phyloP scores from a whole-genome alignment of 2,113 vertebrate species.

The Apodemus speciosus region DNA sequence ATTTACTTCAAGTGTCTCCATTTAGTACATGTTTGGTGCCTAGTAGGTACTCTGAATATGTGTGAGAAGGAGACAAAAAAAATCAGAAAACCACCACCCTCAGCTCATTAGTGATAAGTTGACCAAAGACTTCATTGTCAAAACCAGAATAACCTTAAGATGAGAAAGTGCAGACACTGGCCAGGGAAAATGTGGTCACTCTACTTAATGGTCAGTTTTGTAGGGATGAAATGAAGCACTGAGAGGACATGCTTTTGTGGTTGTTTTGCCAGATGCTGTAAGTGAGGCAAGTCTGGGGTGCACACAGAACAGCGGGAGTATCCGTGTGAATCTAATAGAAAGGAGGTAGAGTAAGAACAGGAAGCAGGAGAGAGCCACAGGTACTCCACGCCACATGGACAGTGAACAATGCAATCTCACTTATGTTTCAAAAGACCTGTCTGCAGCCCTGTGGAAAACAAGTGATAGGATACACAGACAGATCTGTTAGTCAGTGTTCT shows the following conservation, averaged over 20 bases:
- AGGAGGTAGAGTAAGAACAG: background rate
- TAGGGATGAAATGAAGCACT: background rate
- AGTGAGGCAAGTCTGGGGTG: background rate
- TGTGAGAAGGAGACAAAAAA: background rate
- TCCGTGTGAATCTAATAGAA: background rate
- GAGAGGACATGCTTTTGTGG: background rate
- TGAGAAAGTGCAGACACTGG: background rate
- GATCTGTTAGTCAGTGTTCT: background rate
- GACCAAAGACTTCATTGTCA: background rate
- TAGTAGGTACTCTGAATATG: background rate
- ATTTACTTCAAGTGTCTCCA: constrained; percentile 51
- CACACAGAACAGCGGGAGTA: background rate
- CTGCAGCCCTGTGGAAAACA: background rate
- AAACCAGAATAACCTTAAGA: background rate
- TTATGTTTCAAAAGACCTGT: background rate
- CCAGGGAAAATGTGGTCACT: background rate
- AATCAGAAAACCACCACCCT: background rate
- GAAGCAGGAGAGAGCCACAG: background rate
- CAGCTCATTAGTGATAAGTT: background rate
- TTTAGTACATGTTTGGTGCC: background rate
- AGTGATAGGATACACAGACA: background rate
- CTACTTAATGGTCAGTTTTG: background rate
- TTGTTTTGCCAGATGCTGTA: background rate
- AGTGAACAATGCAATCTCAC: background rate
- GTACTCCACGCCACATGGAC: background rate